phyloP scores from a whole-genome alignment of 2,888 invertebrate genomes.

The Ischnura elegans region DNA sequence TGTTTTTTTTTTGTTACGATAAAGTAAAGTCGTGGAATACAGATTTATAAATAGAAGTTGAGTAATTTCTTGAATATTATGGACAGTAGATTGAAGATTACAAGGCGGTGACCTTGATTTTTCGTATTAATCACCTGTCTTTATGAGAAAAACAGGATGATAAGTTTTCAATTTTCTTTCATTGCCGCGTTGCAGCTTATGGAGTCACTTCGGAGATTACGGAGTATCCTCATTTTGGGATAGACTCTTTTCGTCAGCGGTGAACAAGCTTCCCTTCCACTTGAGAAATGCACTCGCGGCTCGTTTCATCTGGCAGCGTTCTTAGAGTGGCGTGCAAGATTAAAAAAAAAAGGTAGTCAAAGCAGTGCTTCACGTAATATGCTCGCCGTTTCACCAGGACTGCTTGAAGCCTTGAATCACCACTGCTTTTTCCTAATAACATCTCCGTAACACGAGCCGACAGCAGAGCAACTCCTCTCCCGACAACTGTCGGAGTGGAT shows the following conservation, averaged over 20 bases:
- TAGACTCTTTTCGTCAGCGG: not conserved
- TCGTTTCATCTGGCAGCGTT: not conserved
- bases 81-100: too few relatives aligned
- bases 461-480: not conserved
- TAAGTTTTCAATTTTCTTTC: too few relatives aligned
- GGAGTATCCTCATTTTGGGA: not conserved
- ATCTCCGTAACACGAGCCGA: not conserved
- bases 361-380: not conserved
- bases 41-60: too few relatives aligned
- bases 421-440: not conserved
- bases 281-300: not conserved
- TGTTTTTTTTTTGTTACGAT: too few relatives aligned
- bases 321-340: not conserved
- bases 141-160: too few relatives aligned
- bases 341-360: slow-evolving; percentile 6
- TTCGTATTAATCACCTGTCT: too few relatives aligned
- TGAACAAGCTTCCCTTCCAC: not conserved
- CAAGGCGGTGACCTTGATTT: too few relatives aligned
- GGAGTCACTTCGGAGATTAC: not conserved
- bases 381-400: not conserved
- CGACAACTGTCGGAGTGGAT: not conserved
- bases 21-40: too few relatives aligned
- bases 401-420: not conserved
- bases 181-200: not conserved
- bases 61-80: too few relatives aligned